Conservation (phyloP, 2,113 vertebrate genomes). For the Leptobrachium ailaonicum region DNA sequence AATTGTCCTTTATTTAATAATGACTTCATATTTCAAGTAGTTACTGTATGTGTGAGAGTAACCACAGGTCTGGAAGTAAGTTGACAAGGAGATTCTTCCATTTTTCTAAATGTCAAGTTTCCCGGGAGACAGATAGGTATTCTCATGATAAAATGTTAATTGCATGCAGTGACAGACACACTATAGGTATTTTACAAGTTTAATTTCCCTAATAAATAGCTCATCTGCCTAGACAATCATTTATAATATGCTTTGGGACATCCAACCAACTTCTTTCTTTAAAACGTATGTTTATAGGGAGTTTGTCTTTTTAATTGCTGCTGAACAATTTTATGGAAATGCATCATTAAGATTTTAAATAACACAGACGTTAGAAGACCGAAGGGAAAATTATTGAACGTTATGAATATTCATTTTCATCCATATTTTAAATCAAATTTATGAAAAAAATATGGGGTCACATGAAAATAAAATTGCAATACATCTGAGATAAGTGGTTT, state of each 20-base stretch:
- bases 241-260: constrained; percentile 2
- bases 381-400: not conserved
- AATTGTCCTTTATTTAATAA: constrained; percentile 1
- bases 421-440: no score
- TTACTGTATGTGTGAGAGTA: not conserved
- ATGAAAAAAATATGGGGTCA: no score
- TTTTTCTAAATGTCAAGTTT: constrained; percentile 16
- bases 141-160: constrained; percentile 29
- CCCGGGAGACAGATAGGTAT: constrained; percentile 19
- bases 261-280: constrained; percentile 9
- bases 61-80: not conserved
- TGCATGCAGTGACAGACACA: constrained; percentile 32
- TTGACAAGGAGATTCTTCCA: not conserved
- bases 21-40: constrained; percentile 6
- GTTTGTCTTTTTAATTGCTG: constrained; percentile 3
- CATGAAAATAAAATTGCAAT: no score
- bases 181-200: constrained; percentile 31
- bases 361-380: not conserved
- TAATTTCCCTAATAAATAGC: constrained; percentile 27
- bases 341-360: not conserved
- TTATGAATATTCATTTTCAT: not conserved
- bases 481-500: no score
- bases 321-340: not conserved
- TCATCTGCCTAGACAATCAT: constrained; percentile 21
- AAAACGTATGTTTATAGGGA: not conserved